Percentiles rank a stretch among this genome's conserved stretches.
Conservation (phyloP, 2,888 invertebrate species). For the Trissolcus japonicus region DNA sequence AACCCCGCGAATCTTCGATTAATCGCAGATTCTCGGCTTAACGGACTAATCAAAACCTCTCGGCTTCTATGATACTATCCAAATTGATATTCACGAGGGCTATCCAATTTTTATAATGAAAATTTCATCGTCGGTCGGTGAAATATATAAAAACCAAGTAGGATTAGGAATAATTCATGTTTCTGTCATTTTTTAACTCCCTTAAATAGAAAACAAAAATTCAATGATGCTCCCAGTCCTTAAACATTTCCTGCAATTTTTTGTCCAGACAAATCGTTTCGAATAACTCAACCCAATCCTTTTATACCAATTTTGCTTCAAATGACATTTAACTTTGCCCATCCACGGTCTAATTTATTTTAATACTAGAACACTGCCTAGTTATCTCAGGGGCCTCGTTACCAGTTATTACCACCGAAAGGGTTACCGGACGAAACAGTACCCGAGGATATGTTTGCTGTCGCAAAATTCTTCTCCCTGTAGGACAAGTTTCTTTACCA, state of each 20-base stretch:
- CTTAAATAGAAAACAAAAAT: no score
- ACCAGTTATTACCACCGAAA: slow-evolving; percentile 74
- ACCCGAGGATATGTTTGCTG: slow-evolving; percentile 71
- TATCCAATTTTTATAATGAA: not conserved
- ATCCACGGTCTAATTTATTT: slow-evolving; percentile 74
- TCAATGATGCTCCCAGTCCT: no score
- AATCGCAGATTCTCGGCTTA: slow-evolving; percentile 25
- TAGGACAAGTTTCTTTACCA: slow-evolving; percentile 61
- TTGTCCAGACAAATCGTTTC: no score
- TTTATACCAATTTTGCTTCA: no score
- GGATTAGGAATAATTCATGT: no score
- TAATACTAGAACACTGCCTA: slow-evolving; percentile 66
- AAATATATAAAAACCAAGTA: no score
- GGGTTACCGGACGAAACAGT: slow-evolving; percentile 72
- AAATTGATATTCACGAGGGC: no score
- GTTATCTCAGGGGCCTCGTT: slow-evolving; percentile 74
- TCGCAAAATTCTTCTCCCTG: slow-evolving; percentile 51
- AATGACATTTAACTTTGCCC: slow-evolving; percentile 64
- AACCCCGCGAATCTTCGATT: slow-evolving; percentile 49
- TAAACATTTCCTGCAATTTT: no score
- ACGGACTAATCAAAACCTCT: slow-evolving; percentile 10
- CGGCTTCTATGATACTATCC: no score
- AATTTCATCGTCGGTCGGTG: no score
- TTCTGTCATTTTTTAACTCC: no score
- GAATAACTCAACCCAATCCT: no score